Conservation (phyloP, 2,113 vertebrate species). For the Cebidichthys violaceus region DNA sequence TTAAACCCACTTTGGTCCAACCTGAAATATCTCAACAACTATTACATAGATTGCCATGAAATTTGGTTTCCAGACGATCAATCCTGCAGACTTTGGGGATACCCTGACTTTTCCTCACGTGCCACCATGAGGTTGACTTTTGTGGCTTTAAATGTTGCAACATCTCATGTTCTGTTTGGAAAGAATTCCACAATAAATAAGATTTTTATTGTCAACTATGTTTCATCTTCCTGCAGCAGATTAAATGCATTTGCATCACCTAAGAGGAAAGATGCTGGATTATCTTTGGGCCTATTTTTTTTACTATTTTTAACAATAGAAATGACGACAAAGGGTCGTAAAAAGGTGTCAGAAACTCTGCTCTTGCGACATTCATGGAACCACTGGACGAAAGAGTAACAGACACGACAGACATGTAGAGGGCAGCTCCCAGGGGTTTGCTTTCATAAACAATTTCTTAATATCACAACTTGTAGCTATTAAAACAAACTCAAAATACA, state of each 20-base stretch:
- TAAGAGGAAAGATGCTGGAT: slow-evolving; percentile 19
- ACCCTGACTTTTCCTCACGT: not conserved
- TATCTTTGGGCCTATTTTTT: not conserved
- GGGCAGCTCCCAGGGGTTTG: not conserved
- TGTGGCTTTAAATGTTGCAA: not conserved
- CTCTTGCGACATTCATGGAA: not conserved
- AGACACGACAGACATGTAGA: not conserved
- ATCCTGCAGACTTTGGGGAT: not conserved
- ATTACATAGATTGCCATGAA: not conserved
- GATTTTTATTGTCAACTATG: not conserved
- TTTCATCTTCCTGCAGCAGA: slow-evolving; percentile 28
- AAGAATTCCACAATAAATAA: not conserved
- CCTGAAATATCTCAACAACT: slow-evolving; percentile 1
- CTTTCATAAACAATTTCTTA: not conserved
- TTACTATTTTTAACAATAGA: slow-evolving; percentile 35
- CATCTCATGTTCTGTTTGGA: not conserved
- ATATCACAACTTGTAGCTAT: not conserved
- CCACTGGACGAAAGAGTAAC: not conserved
- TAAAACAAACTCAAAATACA: not conserved
- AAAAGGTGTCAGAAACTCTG: not conserved
- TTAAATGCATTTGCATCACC: slow-evolving; percentile 34
- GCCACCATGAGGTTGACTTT: not conserved
- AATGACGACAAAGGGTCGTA: not conserved
- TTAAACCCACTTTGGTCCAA: not conserved
- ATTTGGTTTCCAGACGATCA: not conserved